phyloP scores from a whole-genome alignment of 2,113 vertebrate genomes.

The Indicator indicator region DNA sequence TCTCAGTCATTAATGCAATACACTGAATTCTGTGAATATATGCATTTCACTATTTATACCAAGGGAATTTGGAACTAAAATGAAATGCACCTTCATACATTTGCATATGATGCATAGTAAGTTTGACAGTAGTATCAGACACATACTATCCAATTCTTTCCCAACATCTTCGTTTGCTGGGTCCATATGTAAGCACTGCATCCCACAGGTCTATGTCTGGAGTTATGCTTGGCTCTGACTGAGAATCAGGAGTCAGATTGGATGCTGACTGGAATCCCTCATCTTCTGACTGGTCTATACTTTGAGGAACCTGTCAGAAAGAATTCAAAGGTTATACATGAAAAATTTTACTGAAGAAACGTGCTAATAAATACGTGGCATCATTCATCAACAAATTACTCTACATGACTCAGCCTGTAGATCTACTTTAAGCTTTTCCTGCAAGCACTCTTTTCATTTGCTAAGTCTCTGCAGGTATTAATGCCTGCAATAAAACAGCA shows the following conservation, averaged over 20 bases:
- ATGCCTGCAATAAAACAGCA: neutral
- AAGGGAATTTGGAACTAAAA: neutral
- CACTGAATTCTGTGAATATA: neutral
- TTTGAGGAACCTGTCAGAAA: slow-evolving; percentile 85
- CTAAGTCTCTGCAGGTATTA: neutral
- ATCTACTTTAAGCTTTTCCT: neutral
- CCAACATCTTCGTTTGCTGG: slow-evolving; percentile 91
- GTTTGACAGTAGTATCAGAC: neutral
- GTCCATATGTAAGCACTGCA: slow-evolving; percentile 85
- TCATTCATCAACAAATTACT: neutral
- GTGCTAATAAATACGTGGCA: neutral
- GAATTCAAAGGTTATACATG: neutral
- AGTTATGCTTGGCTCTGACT: slow-evolving; percentile 87
- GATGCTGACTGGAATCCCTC: slow-evolving; percentile 97
- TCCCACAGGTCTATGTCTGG: slow-evolving; percentile 94
- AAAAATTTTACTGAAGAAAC: neutral
- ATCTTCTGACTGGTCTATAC: slow-evolving; percentile 94
- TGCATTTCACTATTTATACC: neutral
- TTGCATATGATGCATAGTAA: neutral
- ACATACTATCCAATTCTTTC: slow-evolving; percentile 93
- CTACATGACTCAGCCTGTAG: neutral
- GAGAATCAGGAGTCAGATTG: slow-evolving; percentile 97
- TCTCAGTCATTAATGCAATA: neutral
- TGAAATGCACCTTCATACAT: neutral
- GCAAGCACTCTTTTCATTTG: neutral